Evolutionary conservation across 1,140 invertebrate species (phyloP).

Genomic region (Drosophila parvula): DNA sequence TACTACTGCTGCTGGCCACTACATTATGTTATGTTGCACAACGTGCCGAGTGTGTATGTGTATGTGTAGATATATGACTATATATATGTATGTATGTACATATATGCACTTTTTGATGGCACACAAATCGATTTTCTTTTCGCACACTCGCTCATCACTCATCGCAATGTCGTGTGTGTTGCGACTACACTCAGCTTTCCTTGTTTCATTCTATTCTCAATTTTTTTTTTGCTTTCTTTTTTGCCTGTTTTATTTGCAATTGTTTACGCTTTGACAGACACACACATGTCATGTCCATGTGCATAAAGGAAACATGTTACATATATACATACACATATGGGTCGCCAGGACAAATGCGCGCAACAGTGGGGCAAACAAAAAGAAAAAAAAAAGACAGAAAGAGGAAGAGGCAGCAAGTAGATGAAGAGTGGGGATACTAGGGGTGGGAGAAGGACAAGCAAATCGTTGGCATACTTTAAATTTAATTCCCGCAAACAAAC

Average conservation of each 20-base stretch:
- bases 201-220: conserved; percentile 32
- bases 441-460: conserved; percentile 43
- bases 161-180: conserved; percentile 40
- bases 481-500: conserved; percentile 75
- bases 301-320: conserved; percentile 18
- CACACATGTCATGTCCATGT: conserved; percentile 5
- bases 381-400: conserved; percentile 1
- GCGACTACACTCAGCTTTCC: conserved; percentile 22
- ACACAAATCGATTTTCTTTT: conserved; percentile 79
- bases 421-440: conserved; percentile 17
- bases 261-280: conserved; percentile 79
- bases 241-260: conserved; percentile 71
- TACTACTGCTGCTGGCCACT: conserved; percentile 14
- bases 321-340: conserved; percentile 37
- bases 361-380: conserved; percentile 64
- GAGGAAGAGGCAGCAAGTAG: neutral
- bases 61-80: neutral
- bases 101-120: conserved; percentile 78
- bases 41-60: conserved; percentile 22
- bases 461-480: conserved; percentile 79
- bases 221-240: conserved; percentile 21
- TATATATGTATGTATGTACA: conserved; percentile 6
- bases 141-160: conserved; percentile 42
- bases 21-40: conserved; percentile 79
- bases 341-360: conserved; percentile 66